Evolutionary conservation across 2,797 vertebrate species (phyloP), one percentile per base, ranked within the genome.

Genomic region (Sylvilagus floridanus): DNA sequence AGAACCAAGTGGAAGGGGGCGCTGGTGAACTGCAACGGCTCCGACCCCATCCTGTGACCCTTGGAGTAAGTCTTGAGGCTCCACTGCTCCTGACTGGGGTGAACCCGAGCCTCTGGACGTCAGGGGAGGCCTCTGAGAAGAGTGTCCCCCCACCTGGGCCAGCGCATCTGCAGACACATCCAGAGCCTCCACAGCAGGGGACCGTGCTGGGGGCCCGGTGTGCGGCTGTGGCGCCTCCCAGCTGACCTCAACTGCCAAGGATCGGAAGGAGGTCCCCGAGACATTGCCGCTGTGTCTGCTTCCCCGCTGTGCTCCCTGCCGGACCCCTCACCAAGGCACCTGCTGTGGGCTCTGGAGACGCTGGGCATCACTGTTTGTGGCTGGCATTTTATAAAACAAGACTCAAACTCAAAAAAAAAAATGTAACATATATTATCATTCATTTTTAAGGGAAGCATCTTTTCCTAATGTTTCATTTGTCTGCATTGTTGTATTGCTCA

Each of bases 1-100:
- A 35, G 35, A 35, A 35, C 35, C 35, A 35, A 35, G 97, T 99
- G 99, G 99, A 98, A 98, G 91, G 98, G 99, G 91, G 99, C 99
- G 1, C 95, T 93, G 3, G 98, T 99, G 69, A 97, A 97, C 96
- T 99, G 99, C 99, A 99, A 99, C 0, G 98, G 99, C 96, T 99
- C 99, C 0, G 99, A 99, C 26, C 99, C 99, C 2, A 99, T 99
- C 97, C 98, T 99, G 96, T 99, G 98, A 99, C 73, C 54, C 30
- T 42, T 16, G 9, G 60, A 24, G 32, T 69, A 42, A 79, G 37
- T 63, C 85, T 50, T 28, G 1, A 37, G 75, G 47, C 84, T 91
- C 63, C 76, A 65, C 30, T 22, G 4, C 50, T 77, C 90, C 35
- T 86, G 57, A 7, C 26, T 30, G 26, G 19, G 79, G 66, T 76